Base-by-base conservation (phyloP, 1,140 invertebrate species). In the Drosophila ananassae region DNA sequence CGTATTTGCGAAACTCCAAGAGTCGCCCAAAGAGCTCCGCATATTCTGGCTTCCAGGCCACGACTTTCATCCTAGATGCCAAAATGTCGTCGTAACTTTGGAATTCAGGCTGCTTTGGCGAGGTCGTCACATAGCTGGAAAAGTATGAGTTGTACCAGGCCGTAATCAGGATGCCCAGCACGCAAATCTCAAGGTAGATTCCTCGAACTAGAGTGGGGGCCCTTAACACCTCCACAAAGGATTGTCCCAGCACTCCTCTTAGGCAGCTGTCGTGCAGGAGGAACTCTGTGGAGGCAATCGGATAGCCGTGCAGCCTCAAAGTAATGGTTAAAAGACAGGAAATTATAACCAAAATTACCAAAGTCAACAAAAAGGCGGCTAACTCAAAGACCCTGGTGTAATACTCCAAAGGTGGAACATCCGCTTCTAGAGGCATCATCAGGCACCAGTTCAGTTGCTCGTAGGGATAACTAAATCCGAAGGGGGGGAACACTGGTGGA, bases 141-240 rank as follows among this genome's bases (percentile, higher is more conserved):
- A 91, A 91, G 48, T 85, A 90, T 0, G 90, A 81, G 17, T 91
- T 91, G 9, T 90, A 91, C 69, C 82, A 90, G 13, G 77, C 84
- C 2, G 90, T 90, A 3, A 91, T 63, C 7, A 91, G 53, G 13
- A 91, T 77, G 7, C 90, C 89, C 13, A 91, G 30, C 3, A 87
- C 13, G 37, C 82, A 91, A 9, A 91, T 91, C 50, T 91, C 56
- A 13, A 91, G 6, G 39, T 91, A 91, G 2, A 83, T 91, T 13
- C 63, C 69, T 0, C 90, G 72, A 8, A 91, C 60, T 0, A 84
- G 47, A 2, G 57, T 8, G 1, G 90, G 85, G 0, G 89, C 73
- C 8, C 62, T 32, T 0, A 44, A 10, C 0, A 91, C 72, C 55
- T 91, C 79, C 7, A 58, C 66, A 10, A 91, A 91, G 0, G 90